Percentiles rank a stretch among this genome's conserved stretches.
Evolutionary conservation across 2,797 vertebrate species (phyloP).

Genomic region (Pelochelys cantorii): DNA sequence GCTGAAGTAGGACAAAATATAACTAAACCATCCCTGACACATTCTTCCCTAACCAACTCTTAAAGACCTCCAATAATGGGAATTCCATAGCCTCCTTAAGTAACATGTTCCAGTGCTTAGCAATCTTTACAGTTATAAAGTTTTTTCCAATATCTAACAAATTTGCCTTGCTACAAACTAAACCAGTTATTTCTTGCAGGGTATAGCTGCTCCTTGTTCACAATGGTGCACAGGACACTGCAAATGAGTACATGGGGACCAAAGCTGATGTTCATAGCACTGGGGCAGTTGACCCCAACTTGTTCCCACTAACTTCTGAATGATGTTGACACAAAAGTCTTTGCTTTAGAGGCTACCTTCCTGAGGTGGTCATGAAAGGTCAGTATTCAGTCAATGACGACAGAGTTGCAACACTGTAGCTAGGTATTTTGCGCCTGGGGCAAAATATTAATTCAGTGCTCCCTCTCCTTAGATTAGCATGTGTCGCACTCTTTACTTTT

Average conservation of each 20-base stretch:
- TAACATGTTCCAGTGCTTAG: not conserved
- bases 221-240: not conserved
- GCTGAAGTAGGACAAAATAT: not conserved
- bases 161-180: not conserved
- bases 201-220: not conserved
- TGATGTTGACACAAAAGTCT: not conserved
- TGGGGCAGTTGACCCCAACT: not conserved
- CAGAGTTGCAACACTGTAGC: no score
- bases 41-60: not conserved
- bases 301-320: not conserved
- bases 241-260: not conserved
- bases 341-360: not conserved
- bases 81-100: not conserved
- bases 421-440: no score
- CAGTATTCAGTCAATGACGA: not conserved
- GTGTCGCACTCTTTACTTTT: no score
- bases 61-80: no score
- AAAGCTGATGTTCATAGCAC: not conserved
- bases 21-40: not conserved
- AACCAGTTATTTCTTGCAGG: not conserved
- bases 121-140: not conserved
- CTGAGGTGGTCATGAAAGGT: not conserved
- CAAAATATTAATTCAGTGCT: no score
- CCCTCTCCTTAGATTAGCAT: no score
- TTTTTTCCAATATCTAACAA: not conserved